Percentiles rank a stretch among this genome's conserved stretches.
These are phyloP conservation scores for Caenorhabditis remanei DNA, from an alignment of 1,140 invertebrate species.

Conservation along the genomic window DNA sequence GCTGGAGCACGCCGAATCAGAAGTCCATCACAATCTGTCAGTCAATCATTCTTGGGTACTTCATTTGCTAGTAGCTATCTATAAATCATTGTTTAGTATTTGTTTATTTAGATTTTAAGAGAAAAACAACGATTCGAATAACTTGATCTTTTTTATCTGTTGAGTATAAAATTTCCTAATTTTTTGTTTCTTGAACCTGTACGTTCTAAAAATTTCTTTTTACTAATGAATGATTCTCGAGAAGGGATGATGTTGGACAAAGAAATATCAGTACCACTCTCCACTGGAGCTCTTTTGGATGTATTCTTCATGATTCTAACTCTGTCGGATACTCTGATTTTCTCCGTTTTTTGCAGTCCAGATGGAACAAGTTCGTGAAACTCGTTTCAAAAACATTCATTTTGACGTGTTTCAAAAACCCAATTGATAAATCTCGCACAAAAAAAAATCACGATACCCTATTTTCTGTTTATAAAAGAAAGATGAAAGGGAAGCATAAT, in stretches of 20 bases:
- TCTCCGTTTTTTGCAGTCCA: no score
- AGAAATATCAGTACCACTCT: no score
- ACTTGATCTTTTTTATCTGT: constrained; percentile 34
- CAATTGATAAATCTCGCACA: no score
- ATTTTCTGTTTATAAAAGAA: no score
- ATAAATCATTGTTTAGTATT: not conserved
- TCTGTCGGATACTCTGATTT: no score
- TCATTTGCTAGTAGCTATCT: constrained; percentile 60
- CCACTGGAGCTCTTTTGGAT: no score
- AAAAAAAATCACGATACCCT: no score
- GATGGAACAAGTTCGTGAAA: no score
- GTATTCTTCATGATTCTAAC: no score
- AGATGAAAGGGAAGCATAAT: no score
- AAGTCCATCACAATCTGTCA: constrained; percentile 60
- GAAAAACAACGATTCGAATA: not conserved
- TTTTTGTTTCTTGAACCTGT: not conserved
- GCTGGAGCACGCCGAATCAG: constrained; percentile 11
- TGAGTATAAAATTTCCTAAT: not conserved
- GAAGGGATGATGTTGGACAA: not conserved
- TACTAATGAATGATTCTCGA: not conserved
- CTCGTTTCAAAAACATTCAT: no score
- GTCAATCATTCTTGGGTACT: constrained; percentile 75
- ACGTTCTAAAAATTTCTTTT: not conserved
- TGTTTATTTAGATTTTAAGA: not conserved
- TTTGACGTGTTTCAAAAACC: no score